Evolutionary conservation across 2,113 vertebrate genomes (phyloP).

Genomic region (Oryzias celebensis): DNA sequence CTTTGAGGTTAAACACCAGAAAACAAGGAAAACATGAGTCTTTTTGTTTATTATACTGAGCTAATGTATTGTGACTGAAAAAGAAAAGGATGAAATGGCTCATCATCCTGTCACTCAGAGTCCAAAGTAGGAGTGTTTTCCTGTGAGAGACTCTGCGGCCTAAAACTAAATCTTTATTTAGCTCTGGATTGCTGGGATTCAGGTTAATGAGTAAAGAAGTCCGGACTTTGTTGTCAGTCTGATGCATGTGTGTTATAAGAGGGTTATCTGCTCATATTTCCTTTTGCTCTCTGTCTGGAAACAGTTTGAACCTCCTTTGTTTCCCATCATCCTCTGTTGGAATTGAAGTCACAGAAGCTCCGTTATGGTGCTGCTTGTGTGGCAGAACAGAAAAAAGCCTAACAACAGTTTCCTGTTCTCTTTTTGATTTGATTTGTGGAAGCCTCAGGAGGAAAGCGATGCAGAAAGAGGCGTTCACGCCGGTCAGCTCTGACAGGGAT

Average conservation of each 20-base stretch:
- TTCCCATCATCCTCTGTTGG: background rate
- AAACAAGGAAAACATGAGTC: no score
- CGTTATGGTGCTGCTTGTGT: slow-evolving; percentile 26
- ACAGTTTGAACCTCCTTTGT: no score
- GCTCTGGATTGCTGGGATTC: slow-evolving; percentile 42
- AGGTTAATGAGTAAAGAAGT: slow-evolving; percentile 60
- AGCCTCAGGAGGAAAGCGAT: slow-evolving; percentile 26
- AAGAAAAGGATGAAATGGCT: slow-evolving; percentile 14
- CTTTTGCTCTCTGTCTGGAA: no score
- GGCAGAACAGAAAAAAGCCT: slow-evolving; percentile 17
- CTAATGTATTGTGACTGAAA: slow-evolving; percentile 5
- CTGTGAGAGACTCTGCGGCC: slow-evolving; percentile 37
- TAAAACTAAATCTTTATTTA: slow-evolving; percentile 55
- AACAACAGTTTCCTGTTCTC: slow-evolving; percentile 21
- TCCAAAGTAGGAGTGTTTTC: slow-evolving; percentile 46
- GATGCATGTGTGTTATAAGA: background rate
- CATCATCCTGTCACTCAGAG: slow-evolving; percentile 28
- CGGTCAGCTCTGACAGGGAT: slow-evolving; percentile 50
- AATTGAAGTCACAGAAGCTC: background rate
- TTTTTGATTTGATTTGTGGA: slow-evolving; percentile 47
- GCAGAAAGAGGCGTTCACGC: slow-evolving; percentile 30
- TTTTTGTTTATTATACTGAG: no score
- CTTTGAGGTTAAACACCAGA: no score
- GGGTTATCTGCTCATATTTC: background rate
- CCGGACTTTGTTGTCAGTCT: slow-evolving; percentile 40